Evolutionary conservation across 2,888 invertebrate genomes (phyloP), one percentile per base, ranked within the genome.

Genomic region (Stenoptilia bipunctidactyla): DNA sequence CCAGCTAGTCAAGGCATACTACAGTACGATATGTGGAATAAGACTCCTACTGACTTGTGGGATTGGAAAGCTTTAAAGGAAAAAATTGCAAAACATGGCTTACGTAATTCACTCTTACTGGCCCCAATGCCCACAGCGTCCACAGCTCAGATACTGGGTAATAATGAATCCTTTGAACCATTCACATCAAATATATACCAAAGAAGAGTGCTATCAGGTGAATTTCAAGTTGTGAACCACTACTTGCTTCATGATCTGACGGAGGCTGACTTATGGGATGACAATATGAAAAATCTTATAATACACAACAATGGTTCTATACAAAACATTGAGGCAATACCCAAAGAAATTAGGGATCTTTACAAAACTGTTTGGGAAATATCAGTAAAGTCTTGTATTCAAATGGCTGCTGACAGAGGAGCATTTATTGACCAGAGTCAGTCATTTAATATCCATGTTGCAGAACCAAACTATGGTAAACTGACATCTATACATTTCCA

Each of bases 121-220:
- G 98, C 98, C 0, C 98, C 98, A 0, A 99, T 99, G 98, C 98
- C 98, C 0, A 99, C 98, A 3, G 98, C 98, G 6, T 97, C 98
- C 1, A 99, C 98, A 0, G 98, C 99, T 1, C 98, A 99, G 79
- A 99, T 99, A 61, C 88, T 99, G 35, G 99, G 99, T 13, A 99
- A 99, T 66, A 99, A 98, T 67, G 98, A 99, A 72, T 95, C 97
- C 0, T 93, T 98, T 60, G 99, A 99, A 73, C 96, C 99, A 0
- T 99, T 98, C 71, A 98, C 98, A 0, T 97, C 95, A 27, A 99
- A 99, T 65, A 95, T 99, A 53, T 99, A 98, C 72, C 91, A 93
- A 13, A 85, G 98, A 50, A 86, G 97, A 38, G 98, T 99, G 1
- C 82, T 98, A 3, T 97, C 97, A 2, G 98, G 98, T 0, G 97